Evolutionary conservation across 2,113 vertebrate genomes (phyloP).

Genomic region (Deroptyus accipitrinus): DNA sequence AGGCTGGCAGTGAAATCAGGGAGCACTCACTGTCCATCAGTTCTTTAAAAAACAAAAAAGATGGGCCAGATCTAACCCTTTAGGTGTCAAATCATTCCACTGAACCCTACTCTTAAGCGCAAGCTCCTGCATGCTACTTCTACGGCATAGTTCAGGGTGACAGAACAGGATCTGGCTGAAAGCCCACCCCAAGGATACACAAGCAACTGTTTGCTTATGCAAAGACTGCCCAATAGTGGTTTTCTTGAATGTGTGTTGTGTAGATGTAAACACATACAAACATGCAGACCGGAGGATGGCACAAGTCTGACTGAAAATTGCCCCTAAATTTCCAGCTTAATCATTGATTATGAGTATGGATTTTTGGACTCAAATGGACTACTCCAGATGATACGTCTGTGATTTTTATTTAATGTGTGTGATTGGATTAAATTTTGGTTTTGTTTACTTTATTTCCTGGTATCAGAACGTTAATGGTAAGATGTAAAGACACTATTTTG

Average conservation of each 20-base stretch:
- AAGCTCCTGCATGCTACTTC: not conserved
- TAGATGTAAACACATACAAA: not conserved
- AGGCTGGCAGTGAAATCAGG: not conserved
- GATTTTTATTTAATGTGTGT: not conserved
- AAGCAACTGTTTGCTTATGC: not conserved
- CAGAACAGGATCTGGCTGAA: not conserved
- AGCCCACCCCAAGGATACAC: not conserved
- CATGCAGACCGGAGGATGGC: not conserved
- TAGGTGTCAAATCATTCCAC: not conserved
- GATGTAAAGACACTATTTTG: not conserved
- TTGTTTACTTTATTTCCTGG: not conserved
- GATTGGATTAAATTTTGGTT: not conserved
- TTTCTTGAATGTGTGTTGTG: not conserved
- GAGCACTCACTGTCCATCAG: not conserved
- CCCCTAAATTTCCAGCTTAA: not conserved
- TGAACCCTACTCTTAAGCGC: accelerated
- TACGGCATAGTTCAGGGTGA: not conserved
- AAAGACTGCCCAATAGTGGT: not conserved
- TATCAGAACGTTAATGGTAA: not conserved
- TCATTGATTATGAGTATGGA: not conserved
- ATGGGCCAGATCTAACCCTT: not conserved
- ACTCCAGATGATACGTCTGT: not conserved
- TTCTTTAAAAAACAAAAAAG: not conserved
- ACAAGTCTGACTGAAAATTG: not conserved
- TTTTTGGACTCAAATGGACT: not conserved